Base-by-base conservation (phyloP, 1,140 invertebrate genomes). In the Vanessa atalanta region DNA sequence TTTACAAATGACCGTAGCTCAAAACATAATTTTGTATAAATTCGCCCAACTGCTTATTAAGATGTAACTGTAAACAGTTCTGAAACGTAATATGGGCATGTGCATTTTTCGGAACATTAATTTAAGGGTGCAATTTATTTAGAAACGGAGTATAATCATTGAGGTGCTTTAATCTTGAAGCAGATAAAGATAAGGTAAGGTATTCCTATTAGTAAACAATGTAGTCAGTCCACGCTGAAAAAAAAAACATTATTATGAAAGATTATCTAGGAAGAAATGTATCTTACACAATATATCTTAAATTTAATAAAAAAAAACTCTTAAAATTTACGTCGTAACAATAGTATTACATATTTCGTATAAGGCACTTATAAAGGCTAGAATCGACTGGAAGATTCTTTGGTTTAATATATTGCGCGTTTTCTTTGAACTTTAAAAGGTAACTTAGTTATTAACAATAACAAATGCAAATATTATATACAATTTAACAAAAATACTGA, bases 401-500 rank as follows among this genome's bases (percentile, higher is more conserved):
- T 90, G 90, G 90, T 88, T 86, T 84, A 76, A 82, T 85, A 83
- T 88, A 88, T 88, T 90, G 87, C 86, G 84, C 83, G 72, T 82
- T 82, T 79, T 70, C 79, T 91, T 92, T 92, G 88, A 90, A 92
- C 90, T 91, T 83, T 79, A 74, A 83, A 69, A 86, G 88, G 89
- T 92, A 92, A 89, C 89, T 91, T 92, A 92, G 57, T 60, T 60
- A 75, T 83, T 87, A 90, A 90, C 79, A 89, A 77, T 90, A 92
- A 92, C 90, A 92, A 92, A 92, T 92, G 90, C 90, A 92, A 85
- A 85, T 82, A 88, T 83, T 85, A 83, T 88, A 83, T 88, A 85
- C 79, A 78, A 72, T 84, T 86, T 75, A 88, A 89, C 83, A 90
- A 82, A 83, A 90, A 92, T 91, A 91, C 89, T 88, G 86, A 81